Percentiles rank a stretch among this genome's conserved stretches.
Evolutionary conservation across 2,113 vertebrate genomes (phyloP).

Genomic region (Lepus timidus): DNA sequence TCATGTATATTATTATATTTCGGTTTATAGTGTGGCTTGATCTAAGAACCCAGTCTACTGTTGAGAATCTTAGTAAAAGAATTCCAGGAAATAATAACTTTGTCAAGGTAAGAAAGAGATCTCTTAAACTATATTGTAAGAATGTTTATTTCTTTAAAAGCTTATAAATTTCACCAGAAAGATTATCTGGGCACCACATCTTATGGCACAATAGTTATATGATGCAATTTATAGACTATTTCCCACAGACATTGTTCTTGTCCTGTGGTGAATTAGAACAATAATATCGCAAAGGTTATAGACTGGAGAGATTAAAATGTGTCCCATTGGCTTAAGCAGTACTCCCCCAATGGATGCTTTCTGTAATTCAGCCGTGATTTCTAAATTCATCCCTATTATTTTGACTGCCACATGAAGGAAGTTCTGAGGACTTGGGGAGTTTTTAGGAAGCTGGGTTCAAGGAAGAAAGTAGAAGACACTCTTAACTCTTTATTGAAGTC

Average conservation of each 20-base stretch:
- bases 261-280: not conserved
- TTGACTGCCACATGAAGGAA: not conserved
- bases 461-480: constrained; percentile 11
- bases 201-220: constrained; percentile 38
- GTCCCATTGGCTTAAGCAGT: not conserved
- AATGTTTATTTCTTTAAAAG: not conserved
- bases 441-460: constrained; percentile 31
- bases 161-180: constrained; percentile 19
- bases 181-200: not conserved
- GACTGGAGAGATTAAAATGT: not conserved
- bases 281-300: not conserved
- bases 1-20: constrained; percentile 77
- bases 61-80: constrained; percentile 95
- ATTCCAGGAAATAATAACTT: constrained; percentile 95
- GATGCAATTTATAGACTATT: constrained; percentile 29
- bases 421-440: not conserved
- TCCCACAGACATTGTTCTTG: constrained; percentile 44
- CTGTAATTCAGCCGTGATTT: not conserved
- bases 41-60: constrained; percentile 97
- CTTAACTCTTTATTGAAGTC: not conserved
- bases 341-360: not conserved
- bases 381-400: constrained; percentile 7
- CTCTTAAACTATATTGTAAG: constrained; percentile 50
- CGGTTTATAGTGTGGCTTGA: constrained; percentile 95
- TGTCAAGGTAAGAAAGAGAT: constrained; percentile 93